Evolutionary conservation across 2,888 invertebrate genomes (phyloP).

Genomic region (Lithophane leautieri): DNA sequence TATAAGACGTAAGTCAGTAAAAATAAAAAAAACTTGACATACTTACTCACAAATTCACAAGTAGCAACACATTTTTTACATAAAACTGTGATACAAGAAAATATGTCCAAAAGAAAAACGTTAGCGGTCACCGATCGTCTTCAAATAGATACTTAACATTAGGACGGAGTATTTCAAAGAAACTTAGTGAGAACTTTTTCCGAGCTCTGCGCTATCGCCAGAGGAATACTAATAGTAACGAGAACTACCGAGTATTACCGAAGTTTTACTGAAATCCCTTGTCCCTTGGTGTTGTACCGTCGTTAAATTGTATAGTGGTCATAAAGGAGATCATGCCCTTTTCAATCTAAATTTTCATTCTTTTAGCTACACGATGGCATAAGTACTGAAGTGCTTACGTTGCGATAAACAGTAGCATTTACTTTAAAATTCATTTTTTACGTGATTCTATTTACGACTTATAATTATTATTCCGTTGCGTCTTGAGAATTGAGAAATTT

Average conservation of each 20-base stretch:
- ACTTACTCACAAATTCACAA: neutral
- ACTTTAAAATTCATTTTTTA: no score
- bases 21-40: no score
- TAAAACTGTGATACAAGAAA: neutral
- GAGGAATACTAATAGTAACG: conserved; percentile 7
- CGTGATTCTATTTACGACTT: no score
- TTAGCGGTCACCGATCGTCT: neutral
- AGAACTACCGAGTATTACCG: conserved; percentile 1
- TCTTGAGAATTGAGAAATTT: neutral
- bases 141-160: conserved; percentile 33
- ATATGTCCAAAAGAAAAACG: neutral
- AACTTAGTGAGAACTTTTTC: conserved; percentile 19
- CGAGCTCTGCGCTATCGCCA: conserved; percentile 1
- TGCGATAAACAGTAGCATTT: no score
- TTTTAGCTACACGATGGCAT: no score
- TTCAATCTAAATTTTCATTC: neutral
- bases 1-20: no score
- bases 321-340: neutral
- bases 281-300: conserved; percentile 16
- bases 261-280: conserved; percentile 23
- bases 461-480: no score
- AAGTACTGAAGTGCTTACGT: neutral
- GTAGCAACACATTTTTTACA: neutral
- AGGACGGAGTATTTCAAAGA: conserved; percentile 26
- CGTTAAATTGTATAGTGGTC: neutral